A percentile compares a stretch with the other conserved stretches of the same genome.
Conservation (phyloP, 2,797 vertebrate species). For the Pithecia hirsuta region DNA sequence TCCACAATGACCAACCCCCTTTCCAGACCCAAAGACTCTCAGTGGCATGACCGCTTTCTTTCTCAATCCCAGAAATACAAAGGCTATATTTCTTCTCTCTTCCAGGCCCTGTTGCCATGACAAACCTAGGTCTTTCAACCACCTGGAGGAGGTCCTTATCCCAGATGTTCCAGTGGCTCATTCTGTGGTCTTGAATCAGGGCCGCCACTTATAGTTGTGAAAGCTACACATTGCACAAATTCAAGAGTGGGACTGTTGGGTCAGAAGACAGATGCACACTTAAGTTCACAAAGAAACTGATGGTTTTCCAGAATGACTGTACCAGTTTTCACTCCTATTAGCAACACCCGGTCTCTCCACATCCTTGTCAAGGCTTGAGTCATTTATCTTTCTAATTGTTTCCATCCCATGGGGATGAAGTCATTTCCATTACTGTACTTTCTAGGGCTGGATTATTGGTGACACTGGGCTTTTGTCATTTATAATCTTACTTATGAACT, state of each 20-base stretch:
- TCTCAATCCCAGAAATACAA: background rate
- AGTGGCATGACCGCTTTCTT: background rate
- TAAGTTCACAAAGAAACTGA: constrained; percentile 30
- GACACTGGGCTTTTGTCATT: background rate
- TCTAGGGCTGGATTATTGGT: background rate
- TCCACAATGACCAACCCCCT: background rate
- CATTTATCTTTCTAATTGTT: background rate
- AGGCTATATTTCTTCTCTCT: constrained; percentile 24
- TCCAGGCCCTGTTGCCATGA: background rate
- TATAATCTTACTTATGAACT: background rate
- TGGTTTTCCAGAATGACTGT: constrained; percentile 7
- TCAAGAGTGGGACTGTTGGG: background rate
- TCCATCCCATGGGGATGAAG: background rate
- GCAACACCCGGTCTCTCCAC: constrained; percentile 28
- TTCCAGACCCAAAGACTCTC: background rate
- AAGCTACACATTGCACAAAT: constrained; percentile 41
- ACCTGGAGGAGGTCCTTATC: constrained; percentile 37
- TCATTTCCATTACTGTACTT: background rate
- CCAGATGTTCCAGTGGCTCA: constrained; percentile 8
- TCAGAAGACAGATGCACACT: constrained; percentile 40
- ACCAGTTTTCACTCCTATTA: background rate
- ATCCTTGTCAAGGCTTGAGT: background rate
- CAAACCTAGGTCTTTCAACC: constrained; percentile 22
- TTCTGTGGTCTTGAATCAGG: constrained; percentile 54
- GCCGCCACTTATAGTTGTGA: constrained; percentile 12